Evolutionary conservation across 2,113 vertebrate genomes (phyloP), one percentile per base, ranked within the genome.

Genomic region (Cettia cetti): DNA sequence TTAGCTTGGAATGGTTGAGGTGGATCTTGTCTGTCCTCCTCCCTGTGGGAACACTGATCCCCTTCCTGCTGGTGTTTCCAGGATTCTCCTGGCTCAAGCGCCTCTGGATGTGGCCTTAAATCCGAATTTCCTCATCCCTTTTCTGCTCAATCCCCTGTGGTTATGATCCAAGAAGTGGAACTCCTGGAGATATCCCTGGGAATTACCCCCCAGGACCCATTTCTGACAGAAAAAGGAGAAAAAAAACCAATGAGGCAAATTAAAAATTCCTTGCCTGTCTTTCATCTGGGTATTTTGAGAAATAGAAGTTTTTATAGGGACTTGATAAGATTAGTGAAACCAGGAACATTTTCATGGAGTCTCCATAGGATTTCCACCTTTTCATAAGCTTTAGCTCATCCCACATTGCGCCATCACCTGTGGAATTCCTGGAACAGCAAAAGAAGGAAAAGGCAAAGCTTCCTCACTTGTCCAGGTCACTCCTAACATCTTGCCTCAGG

Each of bases 161-260:
- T 65, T 44, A 9, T 11, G 9, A 61, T 24, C 30, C 14, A 15
- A 7, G 6, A n/a, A 76, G 2, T 2, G 47, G 39, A 2, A 4
- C 1, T 37, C 14, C 35, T 33, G 22, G 22, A 11, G 27, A 21
- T 28, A 61, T 37, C 8, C 28, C 44, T 42, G 53, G 19, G 54
- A 52, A 33, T 50, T 50, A 49, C 8, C 4, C 12, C 65, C 9
- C 12, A 27, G 75, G 28, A 74, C 2, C 18, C 0, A 0, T 61
- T 76, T 79, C 27, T 74, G 17, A 26, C 9, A 14, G 56, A 52
- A 72, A 82, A 18, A 71, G 33, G 39, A 11, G 1, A 15, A 75
- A 56, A 81, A 45, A 45, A n/a, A n/a, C n/a, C 8, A 18, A 2
- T 5, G 3, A 27, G 18, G 5, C 17, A 77, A 91, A 83, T 45